Conservation (phyloP, 2,888 invertebrate genomes). For the Troides aeacus region DNA sequence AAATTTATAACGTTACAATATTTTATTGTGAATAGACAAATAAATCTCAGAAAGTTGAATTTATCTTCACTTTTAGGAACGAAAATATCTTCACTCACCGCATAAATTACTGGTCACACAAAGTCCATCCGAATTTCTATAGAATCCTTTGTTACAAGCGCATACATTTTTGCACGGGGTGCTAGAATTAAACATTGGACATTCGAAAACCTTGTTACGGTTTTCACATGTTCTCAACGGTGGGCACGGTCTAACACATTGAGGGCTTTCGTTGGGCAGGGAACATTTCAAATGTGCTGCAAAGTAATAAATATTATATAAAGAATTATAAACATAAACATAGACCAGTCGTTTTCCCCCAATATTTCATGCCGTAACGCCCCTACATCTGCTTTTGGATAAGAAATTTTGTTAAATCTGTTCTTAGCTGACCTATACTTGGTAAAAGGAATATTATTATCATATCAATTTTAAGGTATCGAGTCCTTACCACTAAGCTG, state of each 20-base stretch:
- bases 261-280: slow-evolving; percentile 12
- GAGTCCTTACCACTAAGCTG: too few species aligned
- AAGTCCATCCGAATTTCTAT: slow-evolving; percentile 4
- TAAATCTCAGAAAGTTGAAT: background rate
- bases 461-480: too few species aligned
- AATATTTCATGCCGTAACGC: too few species aligned
- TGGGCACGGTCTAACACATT: slow-evolving; percentile 17
- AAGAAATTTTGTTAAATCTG: too few species aligned
- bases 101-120: slow-evolving; percentile 17
- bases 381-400: too few species aligned
- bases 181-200: slow-evolving; percentile 4
- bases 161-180: slow-evolving; percentile 1
- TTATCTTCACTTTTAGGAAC: background rate
- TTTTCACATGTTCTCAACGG: slow-evolving; percentile 13
- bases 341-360: too few species aligned
- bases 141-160: slow-evolving; percentile 10
- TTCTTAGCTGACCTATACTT: too few species aligned
- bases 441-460: too few species aligned
- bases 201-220: background rate
- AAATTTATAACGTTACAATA: too few species aligned
- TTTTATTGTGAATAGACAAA: too few species aligned
- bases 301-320: background rate
- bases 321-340: background rate
- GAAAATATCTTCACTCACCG: background rate
- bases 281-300: slow-evolving; percentile 13